Base-by-base conservation (phyloP, 2,797 vertebrate species). In the Muraenolepis orangiensis region DNA sequence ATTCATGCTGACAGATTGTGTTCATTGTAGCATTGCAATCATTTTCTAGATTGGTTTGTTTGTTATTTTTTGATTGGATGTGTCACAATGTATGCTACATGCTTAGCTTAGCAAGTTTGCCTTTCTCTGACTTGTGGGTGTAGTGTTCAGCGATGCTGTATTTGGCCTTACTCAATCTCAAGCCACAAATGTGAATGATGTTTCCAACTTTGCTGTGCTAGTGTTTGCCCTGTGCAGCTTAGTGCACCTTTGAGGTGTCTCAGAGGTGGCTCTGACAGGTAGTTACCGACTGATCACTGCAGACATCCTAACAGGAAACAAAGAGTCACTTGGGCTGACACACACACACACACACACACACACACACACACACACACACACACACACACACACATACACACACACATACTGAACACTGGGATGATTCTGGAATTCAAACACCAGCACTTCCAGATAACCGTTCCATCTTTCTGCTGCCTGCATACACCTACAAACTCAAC, bases 261-360 rank as follows among this genome's bases (percentile, higher is more conserved):
- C 16, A 38, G 30, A 28, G 30, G 70, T 18, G 32, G 29, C 13
- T 61, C 51, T n/a, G 6, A 8, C 51, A 61, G 20, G 18, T 26
- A 74, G 38, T 72, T 71, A 74, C 72, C 70, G 46, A 71, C 78
- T 78, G 74, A 78, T 74, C 74, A 71, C 71, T 74, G 69, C 71
- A 70, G 72, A 80, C 76, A 70, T 40, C 66, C 70, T 73, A 81
- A 57, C 14, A 29, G 76, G 2, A 51, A 72, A 74, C 76, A 78
- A 66, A 78, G 72, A 67, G 72, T 76, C 69, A 78, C 80, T 78
- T 74, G 16, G 71, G 30, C 36, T 46, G 75, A 70, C 70, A 28
- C 51, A 69, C 32, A 34, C n/a, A n/a, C n/a, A n/a, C n/a, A n/a
- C n/a, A n/a, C n/a, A n/a, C n/a, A n/a, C n/a, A n/a, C n/a, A n/a